Percentiles rank a stretch among this genome's conserved stretches.
Evolutionary conservation across 2,888 invertebrate species (phyloP).

Genomic region (Meghimatium bilineatum): DNA sequence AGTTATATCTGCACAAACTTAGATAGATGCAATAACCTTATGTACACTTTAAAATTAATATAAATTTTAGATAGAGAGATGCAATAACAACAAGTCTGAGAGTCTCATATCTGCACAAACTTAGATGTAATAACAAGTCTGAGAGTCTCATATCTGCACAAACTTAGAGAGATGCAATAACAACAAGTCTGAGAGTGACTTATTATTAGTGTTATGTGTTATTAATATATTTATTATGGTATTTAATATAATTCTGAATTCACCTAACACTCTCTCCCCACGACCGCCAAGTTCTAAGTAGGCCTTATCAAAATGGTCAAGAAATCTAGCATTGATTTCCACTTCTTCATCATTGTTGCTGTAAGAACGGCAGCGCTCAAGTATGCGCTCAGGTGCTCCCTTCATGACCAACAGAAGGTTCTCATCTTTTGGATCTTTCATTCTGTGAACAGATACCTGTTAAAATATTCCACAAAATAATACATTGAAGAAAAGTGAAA

Average conservation of each 20-base stretch:
- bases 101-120: no score
- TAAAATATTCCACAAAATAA: conserved; percentile 77
- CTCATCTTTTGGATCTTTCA: conserved; percentile 5
- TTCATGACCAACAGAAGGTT: conserved; percentile 50
- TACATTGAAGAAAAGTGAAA: not conserved
- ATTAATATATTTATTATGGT: no score
- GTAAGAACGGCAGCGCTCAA: conserved; percentile 45
- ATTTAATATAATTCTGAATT: not conserved
- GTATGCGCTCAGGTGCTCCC: conserved; percentile 51
- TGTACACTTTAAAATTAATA: no score
- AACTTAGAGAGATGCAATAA: no score
- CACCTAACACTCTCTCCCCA: conserved; percentile 52
- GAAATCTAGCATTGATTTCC: conserved; percentile 26
- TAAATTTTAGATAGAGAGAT: no score
- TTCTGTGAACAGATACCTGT: conserved; percentile 67
- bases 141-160: no score
- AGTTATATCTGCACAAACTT: no score
- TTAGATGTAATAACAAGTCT: no score
- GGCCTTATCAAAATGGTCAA: conserved; percentile 39
- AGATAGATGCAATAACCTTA: no score
- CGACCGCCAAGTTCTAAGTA: conserved; percentile 49
- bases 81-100: no score
- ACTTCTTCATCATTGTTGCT: not conserved
- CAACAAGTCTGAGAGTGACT: no score
- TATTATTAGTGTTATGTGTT: no score